phyloP scores from a whole-genome alignment of 2,113 vertebrate genomes.

The Baryphthengus martii region DNA sequence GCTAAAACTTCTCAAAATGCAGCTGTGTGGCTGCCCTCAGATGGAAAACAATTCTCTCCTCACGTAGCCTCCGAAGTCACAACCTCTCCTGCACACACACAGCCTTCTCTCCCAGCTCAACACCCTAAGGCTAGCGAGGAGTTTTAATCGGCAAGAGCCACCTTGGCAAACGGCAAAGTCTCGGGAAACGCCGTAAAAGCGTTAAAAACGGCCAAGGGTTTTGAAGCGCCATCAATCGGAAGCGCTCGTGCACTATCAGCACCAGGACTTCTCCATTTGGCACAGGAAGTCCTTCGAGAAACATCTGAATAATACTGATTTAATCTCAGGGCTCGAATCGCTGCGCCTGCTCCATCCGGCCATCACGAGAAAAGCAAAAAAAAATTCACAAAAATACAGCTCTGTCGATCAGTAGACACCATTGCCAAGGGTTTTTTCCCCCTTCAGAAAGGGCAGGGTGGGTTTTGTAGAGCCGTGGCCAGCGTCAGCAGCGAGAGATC shows the following conservation, averaged over 20 bases:
- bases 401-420: background rate
- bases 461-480: background rate
- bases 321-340: background rate
- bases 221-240: background rate
- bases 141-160: background rate
- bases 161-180: background rate
- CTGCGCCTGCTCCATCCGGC: background rate
- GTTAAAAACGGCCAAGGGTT: background rate
- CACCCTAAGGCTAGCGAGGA: background rate
- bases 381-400: background rate
- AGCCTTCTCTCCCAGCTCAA: background rate
- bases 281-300: conserved; percentile 18
- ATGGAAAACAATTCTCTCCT: background rate
- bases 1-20: background rate
- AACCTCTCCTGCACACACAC: background rate
- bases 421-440: background rate
- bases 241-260: background rate
- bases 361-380: background rate
- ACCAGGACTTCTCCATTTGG: background rate
- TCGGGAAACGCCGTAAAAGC: background rate
- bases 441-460: background rate
- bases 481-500: background rate
- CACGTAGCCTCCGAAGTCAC: background rate
- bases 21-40: fast-evolving
- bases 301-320: background rate